These are phyloP conservation scores for Tangara arthus DNA, from an alignment of 2,797 vertebrate genomes.

Conservation along the genomic window DNA sequence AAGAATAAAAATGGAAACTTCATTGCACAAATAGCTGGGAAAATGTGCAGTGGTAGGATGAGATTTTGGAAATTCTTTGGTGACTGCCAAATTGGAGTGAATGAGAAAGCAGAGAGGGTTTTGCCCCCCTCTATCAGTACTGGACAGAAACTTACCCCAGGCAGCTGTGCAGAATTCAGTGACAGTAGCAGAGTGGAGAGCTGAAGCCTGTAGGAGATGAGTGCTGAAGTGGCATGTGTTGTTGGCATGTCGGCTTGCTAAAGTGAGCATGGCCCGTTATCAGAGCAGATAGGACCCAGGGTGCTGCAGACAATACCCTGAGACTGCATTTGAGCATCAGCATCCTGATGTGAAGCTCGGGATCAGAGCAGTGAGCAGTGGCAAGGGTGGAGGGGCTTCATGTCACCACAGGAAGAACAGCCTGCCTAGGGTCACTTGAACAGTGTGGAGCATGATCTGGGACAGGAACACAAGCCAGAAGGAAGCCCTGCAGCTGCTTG, in stretches of 20 bases:
- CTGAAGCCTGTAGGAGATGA: neutral
- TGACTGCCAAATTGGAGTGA: neutral
- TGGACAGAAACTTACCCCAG: neutral
- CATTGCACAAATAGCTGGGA: constrained; percentile 2
- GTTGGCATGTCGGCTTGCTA: neutral
- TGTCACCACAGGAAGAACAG: neutral
- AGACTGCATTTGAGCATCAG: neutral
- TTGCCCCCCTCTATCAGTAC: neutral
- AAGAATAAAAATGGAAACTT: constrained; percentile 53
- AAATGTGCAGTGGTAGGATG: neutral
- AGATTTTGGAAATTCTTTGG: constrained; percentile 15
- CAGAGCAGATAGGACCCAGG: neutral
- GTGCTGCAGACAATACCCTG: neutral
- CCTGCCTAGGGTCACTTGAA: neutral
- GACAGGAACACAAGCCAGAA: neutral
- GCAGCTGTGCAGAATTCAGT: neutral
- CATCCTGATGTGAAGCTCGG: neutral
- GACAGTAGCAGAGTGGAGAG: neutral
- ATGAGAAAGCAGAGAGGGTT: neutral
- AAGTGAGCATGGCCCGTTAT: neutral
- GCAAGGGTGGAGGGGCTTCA: neutral
- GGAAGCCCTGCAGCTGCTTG: neutral
- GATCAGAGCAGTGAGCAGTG: neutral
- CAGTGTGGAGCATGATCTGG: neutral
- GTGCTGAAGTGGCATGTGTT: neutral